phyloP scores from a whole-genome alignment of 2,113 vertebrate species.

The Coturnix japonica region DNA sequence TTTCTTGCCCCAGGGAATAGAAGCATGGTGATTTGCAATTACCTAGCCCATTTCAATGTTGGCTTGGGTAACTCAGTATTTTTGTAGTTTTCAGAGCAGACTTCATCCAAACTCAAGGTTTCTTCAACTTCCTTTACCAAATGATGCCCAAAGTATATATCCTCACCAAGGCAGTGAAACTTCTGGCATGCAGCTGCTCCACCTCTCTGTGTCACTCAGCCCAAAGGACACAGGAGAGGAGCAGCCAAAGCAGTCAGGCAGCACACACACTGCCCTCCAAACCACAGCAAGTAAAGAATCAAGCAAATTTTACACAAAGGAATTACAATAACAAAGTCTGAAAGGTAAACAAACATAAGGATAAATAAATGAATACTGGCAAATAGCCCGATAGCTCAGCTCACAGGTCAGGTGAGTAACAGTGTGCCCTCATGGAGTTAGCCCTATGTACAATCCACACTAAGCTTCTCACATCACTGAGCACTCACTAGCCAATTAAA shows the following conservation, averaged over 20 bases:
- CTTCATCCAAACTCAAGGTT: neutral
- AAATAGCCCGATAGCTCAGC: neutral
- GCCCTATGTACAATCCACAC: fast-evolving
- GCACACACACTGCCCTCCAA: neutral
- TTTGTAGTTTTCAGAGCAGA: neutral
- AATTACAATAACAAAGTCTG: neutral
- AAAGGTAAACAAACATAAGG: neutral
- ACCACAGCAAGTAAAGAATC: neutral
- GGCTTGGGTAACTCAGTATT: neutral
- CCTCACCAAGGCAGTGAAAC: neutral
- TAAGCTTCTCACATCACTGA: neutral
- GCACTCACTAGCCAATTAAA: conserved; percentile 6
- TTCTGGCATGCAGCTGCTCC: neutral
- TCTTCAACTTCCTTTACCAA: neutral
- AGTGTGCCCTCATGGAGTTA: neutral
- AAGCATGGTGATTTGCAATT: neutral
- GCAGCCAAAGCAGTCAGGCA: neutral
- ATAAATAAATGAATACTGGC: neutral
- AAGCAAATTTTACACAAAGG: neutral
- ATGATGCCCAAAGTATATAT: neutral
- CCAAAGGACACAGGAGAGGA: neutral
- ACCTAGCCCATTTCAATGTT: neutral
- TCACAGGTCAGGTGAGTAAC: neutral
- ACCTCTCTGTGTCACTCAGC: neutral
- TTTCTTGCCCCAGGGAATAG: neutral